These are phyloP conservation scores for Cyphomyrus plagiostoma DNA, from an alignment of 2,113 vertebrate genomes.

Conservation along the genomic window DNA sequence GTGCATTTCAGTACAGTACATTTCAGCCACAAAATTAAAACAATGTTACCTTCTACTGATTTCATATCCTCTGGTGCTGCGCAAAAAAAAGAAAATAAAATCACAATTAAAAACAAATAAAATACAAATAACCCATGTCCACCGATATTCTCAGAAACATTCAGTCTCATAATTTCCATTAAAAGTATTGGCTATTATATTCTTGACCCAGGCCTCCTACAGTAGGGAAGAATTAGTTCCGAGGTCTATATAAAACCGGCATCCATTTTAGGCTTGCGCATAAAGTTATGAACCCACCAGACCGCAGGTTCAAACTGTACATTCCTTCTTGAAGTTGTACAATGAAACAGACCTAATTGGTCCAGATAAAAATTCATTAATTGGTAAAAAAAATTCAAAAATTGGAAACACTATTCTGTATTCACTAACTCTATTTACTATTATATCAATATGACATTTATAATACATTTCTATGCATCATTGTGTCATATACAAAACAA, in stretches of 20 bases:
- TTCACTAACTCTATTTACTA: no score
- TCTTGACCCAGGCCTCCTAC: neutral
- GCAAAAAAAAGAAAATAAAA: neutral
- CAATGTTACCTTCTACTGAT: neutral
- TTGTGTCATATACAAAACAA: no score
- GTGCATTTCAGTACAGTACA: neutral
- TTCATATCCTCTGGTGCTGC: neutral
- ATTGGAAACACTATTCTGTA: no score
- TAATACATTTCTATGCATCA: no score
- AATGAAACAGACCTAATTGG: no score
- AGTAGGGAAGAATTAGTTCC: neutral
- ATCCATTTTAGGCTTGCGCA: neutral
- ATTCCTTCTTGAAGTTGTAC: no score
- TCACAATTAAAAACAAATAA: neutral
- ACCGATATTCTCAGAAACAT: neutral
- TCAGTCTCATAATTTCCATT: neutral
- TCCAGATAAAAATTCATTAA: no score
- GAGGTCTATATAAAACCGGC: neutral
- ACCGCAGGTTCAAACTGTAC: neutral
- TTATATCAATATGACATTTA: no score
- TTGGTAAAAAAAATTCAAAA: no score
- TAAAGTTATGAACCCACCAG: neutral
- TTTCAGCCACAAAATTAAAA: neutral
- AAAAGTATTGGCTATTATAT: neutral
- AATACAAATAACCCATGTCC: neutral